A percentile compares a stretch with the other conserved stretches of the same genome.
phyloP scores from a whole-genome alignment of 2,888 invertebrate species.

The Petrophora chlorosata region DNA sequence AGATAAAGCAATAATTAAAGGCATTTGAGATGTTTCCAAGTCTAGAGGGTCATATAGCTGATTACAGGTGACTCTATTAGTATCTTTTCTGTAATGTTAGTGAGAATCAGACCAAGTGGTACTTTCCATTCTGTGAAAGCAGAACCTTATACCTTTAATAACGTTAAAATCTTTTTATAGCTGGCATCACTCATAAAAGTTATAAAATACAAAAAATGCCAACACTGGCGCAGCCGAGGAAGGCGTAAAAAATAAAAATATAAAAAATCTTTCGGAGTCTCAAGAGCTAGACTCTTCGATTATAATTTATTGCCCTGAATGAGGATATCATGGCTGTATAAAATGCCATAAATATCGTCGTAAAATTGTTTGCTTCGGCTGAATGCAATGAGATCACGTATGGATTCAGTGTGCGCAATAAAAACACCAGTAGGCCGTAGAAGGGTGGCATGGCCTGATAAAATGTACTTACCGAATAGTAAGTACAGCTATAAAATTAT shows the following conservation, averaged over 20 bases:
- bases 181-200: constrained; percentile 75
- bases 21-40: too few relatives aligned
- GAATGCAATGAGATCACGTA: constrained; percentile 69
- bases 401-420: constrained; percentile 38
- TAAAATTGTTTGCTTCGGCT: constrained; percentile 70
- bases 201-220: constrained; percentile 72
- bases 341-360: constrained; percentile 72
- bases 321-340: constrained; percentile 50
- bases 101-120: too few relatives aligned
- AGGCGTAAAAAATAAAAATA: constrained; percentile 41
- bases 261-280: constrained; percentile 75
- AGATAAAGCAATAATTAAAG: too few relatives aligned
- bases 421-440: constrained; percentile 35
- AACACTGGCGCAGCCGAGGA: constrained; percentile 60
- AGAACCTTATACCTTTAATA: too few relatives aligned
- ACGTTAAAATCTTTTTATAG: constrained; percentile 67
- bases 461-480: too few relatives aligned
- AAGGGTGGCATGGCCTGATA: constrained; percentile 32
- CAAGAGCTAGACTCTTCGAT: constrained; percentile 72
- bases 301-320: constrained; percentile 75
- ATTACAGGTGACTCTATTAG: too few relatives aligned
- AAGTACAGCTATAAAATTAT: too few relatives aligned
- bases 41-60: too few relatives aligned
- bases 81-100: too few relatives aligned
- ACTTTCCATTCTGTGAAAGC: too few relatives aligned